These are phyloP conservation scores for Tachina grossa DNA, from an alignment of 2,888 invertebrate species.

Conservation along the genomic window DNA sequence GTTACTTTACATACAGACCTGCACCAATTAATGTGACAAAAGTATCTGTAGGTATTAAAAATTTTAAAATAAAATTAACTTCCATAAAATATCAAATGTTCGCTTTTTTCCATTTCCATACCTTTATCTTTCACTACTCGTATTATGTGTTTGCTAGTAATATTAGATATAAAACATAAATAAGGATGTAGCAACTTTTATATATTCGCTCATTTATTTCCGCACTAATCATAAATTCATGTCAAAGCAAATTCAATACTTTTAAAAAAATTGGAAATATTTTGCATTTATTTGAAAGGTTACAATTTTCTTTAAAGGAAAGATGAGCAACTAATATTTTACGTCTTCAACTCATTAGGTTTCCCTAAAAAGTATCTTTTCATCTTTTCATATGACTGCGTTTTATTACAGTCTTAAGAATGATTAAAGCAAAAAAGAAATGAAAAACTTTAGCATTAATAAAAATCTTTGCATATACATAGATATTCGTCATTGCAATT, in stretches of 20 bases:
- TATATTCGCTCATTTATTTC: background rate
- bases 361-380: background rate
- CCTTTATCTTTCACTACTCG: background rate
- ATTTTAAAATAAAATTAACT: constrained; percentile 7
- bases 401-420: background rate
- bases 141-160: background rate
- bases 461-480: constrained; percentile 13
- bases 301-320: constrained; percentile 10
- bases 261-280: background rate
- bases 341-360: background rate
- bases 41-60: background rate
- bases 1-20: constrained; percentile 42
- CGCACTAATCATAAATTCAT: background rate
- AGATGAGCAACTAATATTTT: background rate
- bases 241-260: background rate
- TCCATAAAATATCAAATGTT: background rate
- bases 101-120: background rate
- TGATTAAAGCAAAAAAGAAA: background rate
- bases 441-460: constrained; percentile 13
- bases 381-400: background rate
- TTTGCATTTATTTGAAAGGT: background rate
- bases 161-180: background rate
- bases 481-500: constrained; percentile 23
- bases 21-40: constrained; percentile 17
- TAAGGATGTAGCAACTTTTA: background rate